A percentile compares a stretch with the other conserved stretches of the same genome.
Evolutionary conservation across 2,797 vertebrate species (phyloP).

Genomic region (Platyrinchus mystaceus): DNA sequence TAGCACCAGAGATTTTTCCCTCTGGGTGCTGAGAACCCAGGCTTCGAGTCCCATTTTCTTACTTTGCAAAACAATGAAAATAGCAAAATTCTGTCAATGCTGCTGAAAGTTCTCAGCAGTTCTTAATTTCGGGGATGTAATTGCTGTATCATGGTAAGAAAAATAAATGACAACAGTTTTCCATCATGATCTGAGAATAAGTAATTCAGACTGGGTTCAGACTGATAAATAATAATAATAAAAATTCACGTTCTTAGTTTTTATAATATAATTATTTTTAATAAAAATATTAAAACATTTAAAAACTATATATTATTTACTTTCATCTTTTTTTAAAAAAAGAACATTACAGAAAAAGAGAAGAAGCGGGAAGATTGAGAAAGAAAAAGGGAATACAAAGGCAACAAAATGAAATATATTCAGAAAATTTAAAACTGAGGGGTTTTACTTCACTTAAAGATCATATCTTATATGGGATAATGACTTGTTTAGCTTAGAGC

Average conservation of each 20-base stretch:
- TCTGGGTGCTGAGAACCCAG: not conserved
- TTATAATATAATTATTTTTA: not conserved
- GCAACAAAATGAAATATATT: rapidly evolving
- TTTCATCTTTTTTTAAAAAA: not conserved
- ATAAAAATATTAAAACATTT: not conserved
- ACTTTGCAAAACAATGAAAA: not conserved
- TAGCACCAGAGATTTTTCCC: not conserved
- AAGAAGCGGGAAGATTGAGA: rapidly evolving
- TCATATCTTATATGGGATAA: not conserved
- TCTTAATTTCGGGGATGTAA: not conserved
- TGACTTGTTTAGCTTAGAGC: not conserved
- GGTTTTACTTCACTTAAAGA: not conserved
- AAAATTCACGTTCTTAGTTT: rapidly evolving
- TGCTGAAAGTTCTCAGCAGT: not conserved
- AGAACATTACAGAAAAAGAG: not conserved
- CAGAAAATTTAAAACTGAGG: not conserved
- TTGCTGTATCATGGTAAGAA: not conserved
- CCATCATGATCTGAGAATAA: not conserved
- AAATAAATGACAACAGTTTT: not conserved
- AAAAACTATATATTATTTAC: not conserved
- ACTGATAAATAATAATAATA: not conserved
- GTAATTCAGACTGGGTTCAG: not conserved
- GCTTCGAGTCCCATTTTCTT: not conserved
- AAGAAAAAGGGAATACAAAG: not conserved
- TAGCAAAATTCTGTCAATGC: not conserved